Evolutionary conservation across 2,113 vertebrate genomes (phyloP).

Genomic region (Tupaia chinensis): DNA sequence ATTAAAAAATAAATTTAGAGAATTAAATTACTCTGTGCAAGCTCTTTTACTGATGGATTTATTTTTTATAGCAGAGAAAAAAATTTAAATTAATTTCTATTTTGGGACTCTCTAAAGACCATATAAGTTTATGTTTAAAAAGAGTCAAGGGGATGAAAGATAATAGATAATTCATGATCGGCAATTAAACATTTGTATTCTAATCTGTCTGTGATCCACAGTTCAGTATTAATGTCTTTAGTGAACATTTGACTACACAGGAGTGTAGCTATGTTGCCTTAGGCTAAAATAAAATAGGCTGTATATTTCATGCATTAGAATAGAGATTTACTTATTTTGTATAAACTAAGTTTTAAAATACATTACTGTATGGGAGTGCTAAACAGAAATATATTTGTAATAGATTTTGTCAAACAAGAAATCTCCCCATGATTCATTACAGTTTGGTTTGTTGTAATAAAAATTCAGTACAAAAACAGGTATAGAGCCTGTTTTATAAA

Average conservation of each 20-base stretch:
- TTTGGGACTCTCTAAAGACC: background rate
- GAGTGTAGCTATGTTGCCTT: background rate
- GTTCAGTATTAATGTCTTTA: constrained; percentile 31
- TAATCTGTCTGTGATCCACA: background rate
- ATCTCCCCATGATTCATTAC: background rate
- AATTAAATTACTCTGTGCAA: background rate
- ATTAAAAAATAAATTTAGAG: constrained; percentile 2
- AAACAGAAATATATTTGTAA: background rate
- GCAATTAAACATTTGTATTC: background rate
- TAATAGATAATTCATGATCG: background rate
- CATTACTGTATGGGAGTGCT: background rate
- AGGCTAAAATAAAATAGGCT: background rate
- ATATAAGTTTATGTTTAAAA: background rate
- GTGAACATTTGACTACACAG: constrained; percentile 37
- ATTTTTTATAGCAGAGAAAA: background rate
- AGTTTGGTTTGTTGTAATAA: background rate
- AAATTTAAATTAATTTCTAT: background rate
- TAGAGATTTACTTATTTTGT: constrained; percentile 16
- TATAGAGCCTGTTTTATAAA: background rate
- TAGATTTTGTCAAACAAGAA: background rate
- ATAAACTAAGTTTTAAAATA: background rate
- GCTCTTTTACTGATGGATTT: background rate
- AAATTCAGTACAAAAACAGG: background rate
- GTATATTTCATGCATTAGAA: constrained; percentile 29
- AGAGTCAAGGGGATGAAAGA: constrained; percentile 10